These are phyloP conservation scores for Atherinomorus stipes DNA, from an alignment of 2,113 vertebrate species.

Conservation along the genomic window DNA sequence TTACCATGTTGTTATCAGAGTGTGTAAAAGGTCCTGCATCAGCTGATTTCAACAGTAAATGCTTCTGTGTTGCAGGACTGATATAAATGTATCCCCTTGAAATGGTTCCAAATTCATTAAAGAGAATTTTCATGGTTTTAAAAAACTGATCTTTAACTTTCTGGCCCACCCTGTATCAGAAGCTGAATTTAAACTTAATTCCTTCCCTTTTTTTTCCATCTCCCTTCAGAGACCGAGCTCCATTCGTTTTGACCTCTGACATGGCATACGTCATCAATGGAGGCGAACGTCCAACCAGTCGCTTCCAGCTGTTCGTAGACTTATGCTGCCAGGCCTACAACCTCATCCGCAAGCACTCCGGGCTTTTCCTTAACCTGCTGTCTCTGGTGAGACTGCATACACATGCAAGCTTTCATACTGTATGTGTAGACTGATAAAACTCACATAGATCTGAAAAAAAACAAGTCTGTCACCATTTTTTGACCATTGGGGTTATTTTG, in stretches of 20 bases:
- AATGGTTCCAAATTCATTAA: too few species aligned
- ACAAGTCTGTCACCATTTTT: too few species aligned
- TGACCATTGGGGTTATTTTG: constrained; percentile 2
- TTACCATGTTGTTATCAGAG: neutral
- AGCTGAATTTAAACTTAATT: neutral
- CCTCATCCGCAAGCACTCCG: constrained; percentile 93
- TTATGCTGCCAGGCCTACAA: constrained; percentile 98
- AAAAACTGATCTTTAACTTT: neutral
- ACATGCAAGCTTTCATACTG: neutral
- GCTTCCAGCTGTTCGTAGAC: constrained; percentile 97
- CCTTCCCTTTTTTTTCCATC: neutral
- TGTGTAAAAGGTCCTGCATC: neutral
- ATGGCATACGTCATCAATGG: constrained; percentile 99
- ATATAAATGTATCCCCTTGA: too few species aligned
- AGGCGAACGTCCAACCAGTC: constrained; percentile 95
- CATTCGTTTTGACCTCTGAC: constrained; percentile 97
- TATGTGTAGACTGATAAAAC: too few species aligned
- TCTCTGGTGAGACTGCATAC: constrained; percentile 87
- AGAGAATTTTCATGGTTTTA: neutral
- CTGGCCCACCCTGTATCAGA: neutral
- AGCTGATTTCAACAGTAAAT: neutral
- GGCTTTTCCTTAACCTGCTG: constrained; percentile 95
- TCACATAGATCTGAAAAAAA: too few species aligned
- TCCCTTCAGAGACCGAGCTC: constrained; percentile 91
- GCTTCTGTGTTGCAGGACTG: neutral